Conservation (phyloP, 2,113 vertebrate genomes). For the Tragelaphus strepsiceros region DNA sequence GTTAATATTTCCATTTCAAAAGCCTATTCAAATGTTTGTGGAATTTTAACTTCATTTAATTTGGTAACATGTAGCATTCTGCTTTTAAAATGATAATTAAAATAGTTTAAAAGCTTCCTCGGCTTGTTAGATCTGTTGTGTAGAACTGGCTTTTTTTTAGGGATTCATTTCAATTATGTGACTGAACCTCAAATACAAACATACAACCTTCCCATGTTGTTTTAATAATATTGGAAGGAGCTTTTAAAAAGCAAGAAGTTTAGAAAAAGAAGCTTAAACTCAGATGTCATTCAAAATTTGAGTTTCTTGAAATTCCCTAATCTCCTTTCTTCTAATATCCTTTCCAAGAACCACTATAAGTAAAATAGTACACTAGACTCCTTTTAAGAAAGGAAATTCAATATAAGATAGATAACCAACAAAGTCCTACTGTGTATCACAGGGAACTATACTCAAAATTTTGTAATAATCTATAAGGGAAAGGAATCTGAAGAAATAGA, state of each 20-base stretch:
- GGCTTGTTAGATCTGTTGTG: not conserved
- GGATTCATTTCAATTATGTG: not conserved
- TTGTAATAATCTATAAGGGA: not conserved
- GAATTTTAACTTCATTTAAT: not conserved
- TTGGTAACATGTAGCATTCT: not conserved
- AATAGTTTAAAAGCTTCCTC: not conserved
- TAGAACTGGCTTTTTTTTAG: not conserved
- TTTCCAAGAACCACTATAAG: not conserved
- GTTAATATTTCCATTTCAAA: not conserved
- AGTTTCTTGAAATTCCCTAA: not conserved
- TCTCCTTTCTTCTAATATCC: not conserved
- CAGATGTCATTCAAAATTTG: not conserved
- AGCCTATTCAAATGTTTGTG: not conserved
- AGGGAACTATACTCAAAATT: not conserved
- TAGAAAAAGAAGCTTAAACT: not conserved
- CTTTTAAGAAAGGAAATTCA: not conserved
- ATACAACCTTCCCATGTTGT: not conserved
- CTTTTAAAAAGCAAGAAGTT: not conserved
- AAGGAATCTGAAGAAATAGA: not conserved
- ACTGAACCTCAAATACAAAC: not conserved
- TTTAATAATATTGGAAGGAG: not conserved
- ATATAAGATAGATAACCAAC: not conserved
- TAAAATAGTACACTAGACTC: not conserved
- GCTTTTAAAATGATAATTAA: conserved; percentile 7
- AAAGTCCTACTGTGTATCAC: not conserved